Conservation (phyloP, 37 sponge, comb jelly and placozoan genomes). For the Petrosia ficiformis region DNA sequence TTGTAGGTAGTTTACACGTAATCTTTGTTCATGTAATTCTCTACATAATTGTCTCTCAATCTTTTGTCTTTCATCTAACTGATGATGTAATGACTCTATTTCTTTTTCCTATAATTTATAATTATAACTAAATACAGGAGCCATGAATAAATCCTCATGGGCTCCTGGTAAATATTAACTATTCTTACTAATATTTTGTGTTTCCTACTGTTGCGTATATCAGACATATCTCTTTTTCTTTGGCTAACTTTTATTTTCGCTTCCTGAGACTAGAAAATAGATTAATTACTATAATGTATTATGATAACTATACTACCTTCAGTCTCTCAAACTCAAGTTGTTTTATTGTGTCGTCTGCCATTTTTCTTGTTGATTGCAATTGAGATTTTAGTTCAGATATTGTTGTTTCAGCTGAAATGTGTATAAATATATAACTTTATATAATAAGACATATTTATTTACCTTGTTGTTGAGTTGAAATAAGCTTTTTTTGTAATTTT, state of each 20-base stretch:
- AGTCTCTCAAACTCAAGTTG: not conserved
- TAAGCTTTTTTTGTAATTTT: not conserved
- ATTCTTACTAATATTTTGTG: too few species aligned
- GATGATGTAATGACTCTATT: too few species aligned
- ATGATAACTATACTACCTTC: not conserved
- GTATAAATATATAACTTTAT: not conserved
- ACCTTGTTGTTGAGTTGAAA: not conserved
- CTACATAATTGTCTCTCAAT: too few species aligned
- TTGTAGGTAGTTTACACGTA: too few species aligned
- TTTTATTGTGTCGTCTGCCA: not conserved
- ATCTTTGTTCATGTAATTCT: too few species aligned
- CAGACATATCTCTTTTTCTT: not conserved
- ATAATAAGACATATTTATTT: not conserved
- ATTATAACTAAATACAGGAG: too few species aligned
- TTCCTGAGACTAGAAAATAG: not conserved
- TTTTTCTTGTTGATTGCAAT: not conserved
- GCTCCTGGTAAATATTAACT: too few species aligned
- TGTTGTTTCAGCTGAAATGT: not conserved
- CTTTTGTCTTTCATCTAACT: too few species aligned
- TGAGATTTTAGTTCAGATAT: not conserved
- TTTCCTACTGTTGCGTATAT: too few species aligned
- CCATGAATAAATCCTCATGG: too few species aligned
- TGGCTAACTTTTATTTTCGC: not conserved
- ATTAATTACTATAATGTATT: not conserved
- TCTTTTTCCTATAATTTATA: too few species aligned